Base-by-base conservation (phyloP, 1,140 invertebrate species). In the Aphaenogaster floridana region DNA sequence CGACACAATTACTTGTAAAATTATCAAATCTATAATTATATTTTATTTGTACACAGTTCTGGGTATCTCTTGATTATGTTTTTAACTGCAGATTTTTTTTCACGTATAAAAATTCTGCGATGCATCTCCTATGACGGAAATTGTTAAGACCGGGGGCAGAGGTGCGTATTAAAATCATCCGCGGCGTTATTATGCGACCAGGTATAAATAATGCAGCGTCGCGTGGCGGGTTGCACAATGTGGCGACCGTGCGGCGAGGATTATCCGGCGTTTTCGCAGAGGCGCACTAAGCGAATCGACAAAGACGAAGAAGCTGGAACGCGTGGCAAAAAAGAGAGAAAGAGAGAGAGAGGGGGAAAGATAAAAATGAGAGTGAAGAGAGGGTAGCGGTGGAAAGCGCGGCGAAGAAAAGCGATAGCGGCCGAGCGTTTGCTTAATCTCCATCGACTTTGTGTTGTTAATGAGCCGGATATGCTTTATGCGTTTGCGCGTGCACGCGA, bases 151-250 rank as follows among this genome's bases (percentile, higher is more conserved):
- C 64, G 15, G 15, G 11, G 42, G 63, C 68, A 80, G 54, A 57
- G 54, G 21, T 34, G 83, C 84, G 91, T 89, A 92, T 93, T 92
- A 93, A 93, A 92, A 92, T 93, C 88, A 93, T 93, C 91, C 89
- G 72, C 69, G 86, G 89, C 87, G 89, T 92, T 93, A 92, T 93
- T 90, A 72, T 88, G 87, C 59, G 83, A 66, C 21, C 74, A 36
- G 79, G 34, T 59, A 39, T 83, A 83, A 91, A 91, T 91, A 91
- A 91, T 88, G 77, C 80, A 63, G 72, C 72, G 83, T 59, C 59
- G 86, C 76, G 71, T 76, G 64, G 72, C 72, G 88, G 59, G 42
- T 86, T 74, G 84, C 74, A 93, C 92, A 93, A 93, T 93, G 91
- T 92, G 80, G 86, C 89, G 69, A 86, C 74, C 78, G 61, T 86